Base-by-base conservation (phyloP, 2,888 invertebrate species). In the Molorchus minor region DNA sequence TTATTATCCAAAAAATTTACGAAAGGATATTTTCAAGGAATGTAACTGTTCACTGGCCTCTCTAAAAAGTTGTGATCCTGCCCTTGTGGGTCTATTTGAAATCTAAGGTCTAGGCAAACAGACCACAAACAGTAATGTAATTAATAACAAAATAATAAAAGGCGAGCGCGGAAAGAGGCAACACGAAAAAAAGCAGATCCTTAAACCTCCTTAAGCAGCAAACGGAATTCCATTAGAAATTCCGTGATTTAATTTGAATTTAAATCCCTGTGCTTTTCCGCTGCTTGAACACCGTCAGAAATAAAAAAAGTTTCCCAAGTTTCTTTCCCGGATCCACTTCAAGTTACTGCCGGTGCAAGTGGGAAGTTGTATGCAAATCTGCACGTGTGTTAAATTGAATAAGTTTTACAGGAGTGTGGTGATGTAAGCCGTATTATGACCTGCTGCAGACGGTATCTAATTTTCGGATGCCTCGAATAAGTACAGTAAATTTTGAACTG, bases 321-420 rank as follows among this genome's bases (percentile, higher is more conserved):
- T 33, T n/a, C 12, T 33, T 33, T 25, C 25, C 33, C 12, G 12
- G 12, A 33, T 33, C 33, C 33, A 33, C 33, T 33, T n/a, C 10
- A 33, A 33, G 33, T 41, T 41, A 38, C 38, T 21, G 25, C 20
- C 15, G 20, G 15, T 38, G 29, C 36, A 13, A 38, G 19, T n/a
- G 7, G 21, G 25, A 38, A 25, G 38, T 21, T 15, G 49, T 13
- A 38, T 49, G 38, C 38, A 21, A 25, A 49, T 12, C 49, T 49
- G 20, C 49, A 38, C 38, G 36, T 49, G 49, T 49, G 49, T 38
- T 38, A 38, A 49, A 49, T 49, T 38, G 47, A 47, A 47, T 35
- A 47, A 47, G 47, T 47, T 47, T 19, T 47, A 47, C 15, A 35
- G 20, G 19, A 12, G 8, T 20, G 17, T 12, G 25, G 30, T 33